Percentiles rank a stretch among this genome's conserved stretches.
These are phyloP conservation scores for Chionoecetes opilio DNA, from an alignment of 1,140 invertebrate genomes.

Conservation along the genomic window DNA sequence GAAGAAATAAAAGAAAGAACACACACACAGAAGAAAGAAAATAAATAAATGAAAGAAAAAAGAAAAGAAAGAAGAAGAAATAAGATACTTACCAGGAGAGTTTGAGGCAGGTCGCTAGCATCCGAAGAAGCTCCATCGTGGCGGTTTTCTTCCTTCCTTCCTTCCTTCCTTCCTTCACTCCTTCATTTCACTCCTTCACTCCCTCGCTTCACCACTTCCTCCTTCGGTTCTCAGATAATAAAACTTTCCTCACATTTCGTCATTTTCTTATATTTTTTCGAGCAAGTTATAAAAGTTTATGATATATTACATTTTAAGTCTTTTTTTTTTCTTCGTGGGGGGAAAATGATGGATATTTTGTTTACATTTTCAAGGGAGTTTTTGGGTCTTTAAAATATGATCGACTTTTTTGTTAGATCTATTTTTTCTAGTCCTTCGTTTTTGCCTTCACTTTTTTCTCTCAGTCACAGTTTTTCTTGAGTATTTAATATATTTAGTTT, in stretches of 20 bases:
- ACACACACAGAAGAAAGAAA: neutral
- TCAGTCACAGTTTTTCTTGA: too few relatives aligned
- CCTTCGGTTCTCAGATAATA: neutral
- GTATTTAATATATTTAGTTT: too few relatives aligned
- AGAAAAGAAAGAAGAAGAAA: neutral
- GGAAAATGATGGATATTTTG: too few relatives aligned
- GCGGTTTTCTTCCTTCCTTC: neutral
- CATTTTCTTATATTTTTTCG: neutral
- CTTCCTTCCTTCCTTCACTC: neutral
- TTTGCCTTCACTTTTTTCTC: too few relatives aligned
- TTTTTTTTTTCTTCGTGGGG: too few relatives aligned
- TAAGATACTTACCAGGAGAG: neutral
- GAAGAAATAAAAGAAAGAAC: neutral
- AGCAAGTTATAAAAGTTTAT: too few relatives aligned
- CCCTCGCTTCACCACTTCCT: neutral
- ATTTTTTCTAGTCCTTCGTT: too few relatives aligned
- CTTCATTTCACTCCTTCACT: neutral
- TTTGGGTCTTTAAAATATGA: too few relatives aligned
- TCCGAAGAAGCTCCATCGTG: neutral
- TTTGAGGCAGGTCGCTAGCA: conserved; percentile 2
- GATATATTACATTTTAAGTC: too few relatives aligned
- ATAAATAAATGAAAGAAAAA: neutral
- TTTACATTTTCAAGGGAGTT: too few relatives aligned
- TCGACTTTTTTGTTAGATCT: too few relatives aligned
- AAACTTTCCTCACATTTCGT: too few relatives aligned